These are phyloP conservation scores for Rallus limicola DNA, from an alignment of 2,113 vertebrate species.

Conservation along the genomic window DNA sequence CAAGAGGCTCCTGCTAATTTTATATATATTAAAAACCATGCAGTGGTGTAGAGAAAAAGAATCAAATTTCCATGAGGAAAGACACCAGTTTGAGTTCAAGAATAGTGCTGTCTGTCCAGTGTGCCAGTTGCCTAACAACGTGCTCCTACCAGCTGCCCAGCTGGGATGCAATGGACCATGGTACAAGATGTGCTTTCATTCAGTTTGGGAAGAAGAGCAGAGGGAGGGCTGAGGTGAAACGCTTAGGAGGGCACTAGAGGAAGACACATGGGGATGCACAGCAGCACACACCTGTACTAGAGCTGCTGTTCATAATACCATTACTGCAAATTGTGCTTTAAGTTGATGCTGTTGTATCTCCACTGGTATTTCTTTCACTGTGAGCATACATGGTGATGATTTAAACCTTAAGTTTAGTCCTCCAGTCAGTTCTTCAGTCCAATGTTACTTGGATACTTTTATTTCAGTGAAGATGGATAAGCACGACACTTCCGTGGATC, in stretches of 20 bases:
- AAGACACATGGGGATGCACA: background rate
- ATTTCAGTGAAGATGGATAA: background rate
- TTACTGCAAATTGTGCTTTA: background rate
- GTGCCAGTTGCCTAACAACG: background rate
- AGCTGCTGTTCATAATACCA: background rate
- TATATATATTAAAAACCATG: background rate
- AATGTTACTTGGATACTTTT: background rate
- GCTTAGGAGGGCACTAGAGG: background rate
- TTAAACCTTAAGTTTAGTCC: background rate
- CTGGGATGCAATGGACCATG: fast-evolving
- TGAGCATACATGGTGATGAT: background rate
- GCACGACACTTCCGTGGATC: background rate
- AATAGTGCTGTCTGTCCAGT: background rate
- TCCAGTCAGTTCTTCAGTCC: background rate
- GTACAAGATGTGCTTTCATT: background rate
- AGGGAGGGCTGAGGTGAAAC: background rate
- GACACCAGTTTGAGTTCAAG: background rate
- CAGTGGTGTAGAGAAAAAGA: background rate
- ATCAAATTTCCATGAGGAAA: background rate
- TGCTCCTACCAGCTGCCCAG: fast-evolving
- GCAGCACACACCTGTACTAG: background rate
- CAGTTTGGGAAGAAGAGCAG: background rate
- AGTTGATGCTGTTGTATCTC: background rate
- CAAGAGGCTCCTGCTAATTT: background rate
- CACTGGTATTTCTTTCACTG: background rate